Conservation (phyloP, 1,140 invertebrate species). For the Heliothis subflexa region DNA sequence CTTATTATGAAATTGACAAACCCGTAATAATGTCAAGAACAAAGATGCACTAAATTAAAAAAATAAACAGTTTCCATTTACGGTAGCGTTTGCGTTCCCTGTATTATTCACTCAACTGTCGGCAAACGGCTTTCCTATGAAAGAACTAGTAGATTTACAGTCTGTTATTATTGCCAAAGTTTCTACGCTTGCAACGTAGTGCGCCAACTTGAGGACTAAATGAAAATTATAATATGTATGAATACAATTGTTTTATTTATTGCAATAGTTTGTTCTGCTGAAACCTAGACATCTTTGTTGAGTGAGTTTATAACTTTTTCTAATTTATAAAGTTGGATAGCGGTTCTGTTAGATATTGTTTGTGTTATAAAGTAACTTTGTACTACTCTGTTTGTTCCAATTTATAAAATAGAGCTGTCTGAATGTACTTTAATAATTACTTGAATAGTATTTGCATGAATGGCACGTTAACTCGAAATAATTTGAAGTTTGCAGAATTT, state of each 20-base stretch:
- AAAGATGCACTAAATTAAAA: slow-evolving; percentile 8
- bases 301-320: slow-evolving; percentile 23
- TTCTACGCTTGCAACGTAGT: slow-evolving; percentile 18
- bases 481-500: no score
- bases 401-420: not conserved
- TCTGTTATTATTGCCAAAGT: slow-evolving; percentile 45
- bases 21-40: not conserved
- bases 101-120: slow-evolving; percentile 38
- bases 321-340: slow-evolving; percentile 3
- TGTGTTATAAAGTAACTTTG: slow-evolving; percentile 15
- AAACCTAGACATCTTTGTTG: slow-evolving; percentile 18
- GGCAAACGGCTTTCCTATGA: slow-evolving; percentile 20
- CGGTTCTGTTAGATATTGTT: slow-evolving; percentile 10
- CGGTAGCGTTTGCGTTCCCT: slow-evolving; percentile 6
- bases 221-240: slow-evolving; percentile 43
- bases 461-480: no score
- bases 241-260: slow-evolving; percentile 40
- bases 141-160: slow-evolving; percentile 42
- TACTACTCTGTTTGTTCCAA: not conserved
- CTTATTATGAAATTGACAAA: not conserved
- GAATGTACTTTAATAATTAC: not conserved
- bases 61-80: slow-evolving; percentile 13
- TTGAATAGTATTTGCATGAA: not conserved
- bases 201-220: slow-evolving; percentile 28
- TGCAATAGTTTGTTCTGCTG: slow-evolving; percentile 25